Conservation (phyloP, 2,888 invertebrate genomes). For the Cryptus armator region DNA sequence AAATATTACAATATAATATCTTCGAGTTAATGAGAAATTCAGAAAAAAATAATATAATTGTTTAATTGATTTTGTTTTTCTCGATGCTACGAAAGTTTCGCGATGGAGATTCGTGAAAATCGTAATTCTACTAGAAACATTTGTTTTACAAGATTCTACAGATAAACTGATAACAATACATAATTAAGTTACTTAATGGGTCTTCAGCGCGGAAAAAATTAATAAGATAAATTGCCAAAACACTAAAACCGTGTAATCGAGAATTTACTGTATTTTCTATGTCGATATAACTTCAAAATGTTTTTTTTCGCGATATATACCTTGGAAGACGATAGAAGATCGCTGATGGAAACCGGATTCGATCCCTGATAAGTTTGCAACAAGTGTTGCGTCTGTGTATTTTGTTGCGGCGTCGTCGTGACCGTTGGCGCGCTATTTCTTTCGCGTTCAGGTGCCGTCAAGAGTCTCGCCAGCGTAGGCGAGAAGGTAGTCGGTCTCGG, state of each 20-base stretch:
- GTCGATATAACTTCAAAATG: no score
- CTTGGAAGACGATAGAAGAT: constrained; percentile 86
- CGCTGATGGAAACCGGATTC: constrained; percentile 85
- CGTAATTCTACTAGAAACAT: no score
- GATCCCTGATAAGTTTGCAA: constrained; percentile 82
- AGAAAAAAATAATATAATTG: neutral
- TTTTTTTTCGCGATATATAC: constrained; percentile 74
- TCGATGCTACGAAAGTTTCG: neutral
- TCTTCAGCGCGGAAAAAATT: no score
- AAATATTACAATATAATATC: constrained; percentile 21
- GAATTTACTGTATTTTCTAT: no score
- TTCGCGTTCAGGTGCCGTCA: constrained; percentile 88
- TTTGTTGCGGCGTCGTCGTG: constrained; percentile 78
- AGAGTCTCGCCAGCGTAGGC: constrained; percentile 92
- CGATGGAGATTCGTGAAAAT: no score
- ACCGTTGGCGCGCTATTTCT: constrained; percentile 78
- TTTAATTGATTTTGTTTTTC: neutral
- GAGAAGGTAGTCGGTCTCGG: constrained; percentile 90
- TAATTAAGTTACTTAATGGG: no score
- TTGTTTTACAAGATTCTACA: no score
- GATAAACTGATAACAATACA: no score
- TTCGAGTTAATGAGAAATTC: constrained; percentile 54
- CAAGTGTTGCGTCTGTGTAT: constrained; percentile 80
- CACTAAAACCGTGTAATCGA: no score
- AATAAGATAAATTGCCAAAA: no score